phyloP scores from a whole-genome alignment of 2,888 invertebrate species.

The Aphidius colemani region DNA sequence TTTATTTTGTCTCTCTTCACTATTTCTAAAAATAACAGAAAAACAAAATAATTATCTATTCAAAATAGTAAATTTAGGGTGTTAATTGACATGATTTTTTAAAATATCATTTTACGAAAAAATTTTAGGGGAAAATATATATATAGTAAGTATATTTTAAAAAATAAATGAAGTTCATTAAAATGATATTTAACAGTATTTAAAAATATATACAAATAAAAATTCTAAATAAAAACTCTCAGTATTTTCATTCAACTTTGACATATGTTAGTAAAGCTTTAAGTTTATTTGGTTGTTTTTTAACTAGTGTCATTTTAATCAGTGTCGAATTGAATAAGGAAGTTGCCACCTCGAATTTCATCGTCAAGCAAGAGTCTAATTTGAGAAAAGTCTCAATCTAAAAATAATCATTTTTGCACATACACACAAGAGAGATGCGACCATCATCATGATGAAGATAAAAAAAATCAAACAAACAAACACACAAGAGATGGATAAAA shows the following conservation, averaged over 20 bases:
- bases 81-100: background rate
- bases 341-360: conserved; percentile 34
- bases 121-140: background rate
- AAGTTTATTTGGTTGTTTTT: no score
- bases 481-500: conserved; percentile 4
- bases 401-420: conserved; percentile 29
- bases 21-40: conserved; percentile 1
- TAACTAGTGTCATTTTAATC: background rate
- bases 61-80: background rate
- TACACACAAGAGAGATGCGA: conserved; percentile 28
- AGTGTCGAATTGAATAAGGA: conserved; percentile 15
- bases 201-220: background rate
- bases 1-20: conserved; percentile 20
- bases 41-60: background rate
- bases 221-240: background rate
- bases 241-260: no score
- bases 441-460: conserved; percentile 33
- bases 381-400: conserved; percentile 36
- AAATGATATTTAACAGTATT: background rate
- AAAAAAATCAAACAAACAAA: conserved; percentile 31
- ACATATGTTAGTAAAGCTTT: no score
- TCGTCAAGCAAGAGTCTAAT: conserved; percentile 35
- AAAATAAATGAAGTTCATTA: background rate
- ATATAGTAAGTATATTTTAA: background rate
- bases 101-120: background rate